Conservation (phyloP, 2,113 vertebrate species). For the Calidris pugnax region DNA sequence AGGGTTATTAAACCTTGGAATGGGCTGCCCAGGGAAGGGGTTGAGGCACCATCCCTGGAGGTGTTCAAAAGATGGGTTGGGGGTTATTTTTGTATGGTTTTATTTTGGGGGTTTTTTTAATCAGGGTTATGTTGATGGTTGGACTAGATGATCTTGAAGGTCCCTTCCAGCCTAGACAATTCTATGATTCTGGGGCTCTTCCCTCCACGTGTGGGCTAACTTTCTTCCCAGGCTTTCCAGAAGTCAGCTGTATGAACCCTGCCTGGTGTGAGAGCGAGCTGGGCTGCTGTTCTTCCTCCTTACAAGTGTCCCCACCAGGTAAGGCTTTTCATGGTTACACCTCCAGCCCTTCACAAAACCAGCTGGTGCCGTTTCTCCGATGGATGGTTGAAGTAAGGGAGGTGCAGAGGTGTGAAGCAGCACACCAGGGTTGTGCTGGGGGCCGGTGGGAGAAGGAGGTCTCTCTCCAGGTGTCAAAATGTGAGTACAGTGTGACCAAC, state of each 20-base stretch:
- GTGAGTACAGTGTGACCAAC: neutral
- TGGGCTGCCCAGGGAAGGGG: too few relatives aligned
- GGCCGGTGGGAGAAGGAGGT: neutral
- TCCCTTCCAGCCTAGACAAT: too few relatives aligned
- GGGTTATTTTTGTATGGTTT: too few relatives aligned
- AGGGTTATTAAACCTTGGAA: too few relatives aligned
- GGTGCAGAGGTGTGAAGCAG: neutral
- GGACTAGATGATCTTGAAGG: too few relatives aligned
- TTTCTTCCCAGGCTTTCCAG: neutral
- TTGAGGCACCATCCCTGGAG: too few relatives aligned
- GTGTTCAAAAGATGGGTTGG: too few relatives aligned
- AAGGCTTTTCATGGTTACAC: neutral
- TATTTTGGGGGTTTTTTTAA: too few relatives aligned
- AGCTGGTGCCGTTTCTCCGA: neutral
- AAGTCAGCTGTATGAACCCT: neutral
- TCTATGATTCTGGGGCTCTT: neutral
- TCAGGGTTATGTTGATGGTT: too few relatives aligned
- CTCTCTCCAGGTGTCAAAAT: neutral
- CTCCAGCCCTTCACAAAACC: neutral
- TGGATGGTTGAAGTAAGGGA: neutral
- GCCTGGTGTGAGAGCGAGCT: neutral
- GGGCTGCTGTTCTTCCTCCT: neutral
- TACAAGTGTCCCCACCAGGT: neutral
- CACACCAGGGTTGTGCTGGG: rapidly evolving
- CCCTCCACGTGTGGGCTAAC: rapidly evolving